These are phyloP conservation scores for Andrena dorsata DNA, from an alignment of 2,888 invertebrate genomes.

Conservation along the genomic window DNA sequence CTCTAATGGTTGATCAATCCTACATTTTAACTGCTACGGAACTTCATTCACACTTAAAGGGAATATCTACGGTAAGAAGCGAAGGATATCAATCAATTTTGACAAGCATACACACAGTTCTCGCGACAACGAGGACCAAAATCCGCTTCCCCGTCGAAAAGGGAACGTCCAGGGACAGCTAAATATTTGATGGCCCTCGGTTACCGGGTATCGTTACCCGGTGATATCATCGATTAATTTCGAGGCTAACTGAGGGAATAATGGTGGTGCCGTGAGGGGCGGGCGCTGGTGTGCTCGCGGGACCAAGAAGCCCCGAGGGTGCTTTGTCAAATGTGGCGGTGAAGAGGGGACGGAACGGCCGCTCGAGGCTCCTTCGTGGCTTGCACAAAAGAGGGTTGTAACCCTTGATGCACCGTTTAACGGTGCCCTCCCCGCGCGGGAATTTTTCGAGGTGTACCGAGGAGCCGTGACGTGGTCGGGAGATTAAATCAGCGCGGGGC, in stretches of 20 bases:
- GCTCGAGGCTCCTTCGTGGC: background rate
- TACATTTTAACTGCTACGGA: no score
- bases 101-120: no score
- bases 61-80: background rate
- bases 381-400: background rate
- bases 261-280: slow-evolving; percentile 23
- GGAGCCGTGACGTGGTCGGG: background rate
- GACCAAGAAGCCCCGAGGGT: slow-evolving; percentile 12
- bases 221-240: slow-evolving; percentile 58
- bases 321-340: slow-evolving; percentile 37
- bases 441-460: background rate
- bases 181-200: slow-evolving; percentile 55
- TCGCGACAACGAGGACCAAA: background rate
- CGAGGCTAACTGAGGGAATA: slow-evolving; percentile 32
- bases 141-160: background rate
- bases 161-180: slow-evolving; percentile 38
- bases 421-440: background rate
- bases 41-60: no score
- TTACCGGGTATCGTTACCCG: slow-evolving; percentile 45
- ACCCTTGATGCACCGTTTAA: slow-evolving; percentile 21
- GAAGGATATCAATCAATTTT: background rate
- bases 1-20: no score
- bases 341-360: slow-evolving; percentile 25
- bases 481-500: slow-evolving; percentile 8
- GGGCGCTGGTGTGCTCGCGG: slow-evolving; percentile 1